Percentiles rank a stretch among this genome's conserved stretches.
phyloP scores from a whole-genome alignment of 2,113 vertebrate genomes.

The Pampusana beccarii region DNA sequence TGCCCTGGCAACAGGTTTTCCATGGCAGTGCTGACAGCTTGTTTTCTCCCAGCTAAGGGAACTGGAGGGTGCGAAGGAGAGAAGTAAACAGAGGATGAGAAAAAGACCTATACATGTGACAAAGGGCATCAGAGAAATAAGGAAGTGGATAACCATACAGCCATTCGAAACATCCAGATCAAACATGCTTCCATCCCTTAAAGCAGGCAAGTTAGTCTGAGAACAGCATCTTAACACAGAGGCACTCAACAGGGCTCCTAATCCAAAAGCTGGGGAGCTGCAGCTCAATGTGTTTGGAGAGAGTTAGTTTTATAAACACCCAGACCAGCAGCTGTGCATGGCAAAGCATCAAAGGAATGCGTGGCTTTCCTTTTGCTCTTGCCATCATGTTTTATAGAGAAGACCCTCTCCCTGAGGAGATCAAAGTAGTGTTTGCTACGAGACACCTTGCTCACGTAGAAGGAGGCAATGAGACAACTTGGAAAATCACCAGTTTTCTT shows the following conservation, averaged over 20 bases:
- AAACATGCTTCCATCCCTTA: neutral
- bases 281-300: rapidly evolving
- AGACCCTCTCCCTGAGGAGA: neutral
- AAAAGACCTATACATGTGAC: neutral
- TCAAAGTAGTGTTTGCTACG: neutral
- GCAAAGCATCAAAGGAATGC: neutral
- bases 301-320: neutral
- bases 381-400: neutral
- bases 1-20: neutral
- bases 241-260: neutral
- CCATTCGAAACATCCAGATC: neutral
- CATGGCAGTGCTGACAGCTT: rapidly evolving
- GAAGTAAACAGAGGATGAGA: neutral
- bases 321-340: neutral
- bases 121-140: neutral
- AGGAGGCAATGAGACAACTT: neutral
- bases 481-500: neutral
- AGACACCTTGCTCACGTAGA: neutral
- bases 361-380: neutral
- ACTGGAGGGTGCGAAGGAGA: neutral
- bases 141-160: neutral
- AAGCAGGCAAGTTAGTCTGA: neutral
- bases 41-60: neutral
- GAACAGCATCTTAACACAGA: neutral
- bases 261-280: neutral